phyloP scores from a whole-genome alignment of 2,888 invertebrate species.

The Meghimatium bilineatum region DNA sequence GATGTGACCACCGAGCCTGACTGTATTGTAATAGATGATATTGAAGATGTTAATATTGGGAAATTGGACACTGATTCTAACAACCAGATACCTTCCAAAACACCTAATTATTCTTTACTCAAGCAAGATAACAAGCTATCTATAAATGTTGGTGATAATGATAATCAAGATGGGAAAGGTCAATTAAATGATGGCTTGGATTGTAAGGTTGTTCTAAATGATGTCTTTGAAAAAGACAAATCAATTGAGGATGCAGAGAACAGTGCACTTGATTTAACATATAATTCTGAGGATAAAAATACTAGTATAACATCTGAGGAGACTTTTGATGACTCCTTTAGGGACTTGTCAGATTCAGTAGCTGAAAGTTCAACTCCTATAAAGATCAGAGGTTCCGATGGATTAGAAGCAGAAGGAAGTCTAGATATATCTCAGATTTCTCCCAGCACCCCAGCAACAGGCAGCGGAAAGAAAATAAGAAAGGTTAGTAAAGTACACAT shows the following conservation, averaged over 20 bases:
- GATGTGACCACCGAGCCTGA: not conserved
- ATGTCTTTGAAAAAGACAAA: not conserved
- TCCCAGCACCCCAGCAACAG: slow-evolving; percentile 5
- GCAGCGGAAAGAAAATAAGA: slow-evolving; percentile 8
- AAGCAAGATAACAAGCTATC: not conserved
- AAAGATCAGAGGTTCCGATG: not conserved
- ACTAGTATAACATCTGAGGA: slow-evolving; percentile 29
- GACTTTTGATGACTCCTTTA: slow-evolving; percentile 23
- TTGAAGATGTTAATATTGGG: not conserved
- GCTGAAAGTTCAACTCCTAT: slow-evolving; percentile 11
- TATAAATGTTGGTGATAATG: not conserved
- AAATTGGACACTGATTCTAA: slow-evolving; percentile 28
- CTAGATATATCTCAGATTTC: not conserved
- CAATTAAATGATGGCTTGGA: no score
- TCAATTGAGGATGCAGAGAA: not conserved
- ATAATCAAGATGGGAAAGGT: not conserved
- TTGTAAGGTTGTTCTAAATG: no score
- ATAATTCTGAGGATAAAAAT: slow-evolving; percentile 25
- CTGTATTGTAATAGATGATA: slow-evolving; percentile 38
- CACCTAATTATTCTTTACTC: not conserved
- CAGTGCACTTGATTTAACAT: not conserved
- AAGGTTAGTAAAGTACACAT: slow-evolving; percentile 29
- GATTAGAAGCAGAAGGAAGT: not conserved
- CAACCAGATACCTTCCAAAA: not conserved
- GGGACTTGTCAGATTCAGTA: not conserved